Conservation (phyloP, 2,888 invertebrate species). For the Tribolium freemani region DNA sequence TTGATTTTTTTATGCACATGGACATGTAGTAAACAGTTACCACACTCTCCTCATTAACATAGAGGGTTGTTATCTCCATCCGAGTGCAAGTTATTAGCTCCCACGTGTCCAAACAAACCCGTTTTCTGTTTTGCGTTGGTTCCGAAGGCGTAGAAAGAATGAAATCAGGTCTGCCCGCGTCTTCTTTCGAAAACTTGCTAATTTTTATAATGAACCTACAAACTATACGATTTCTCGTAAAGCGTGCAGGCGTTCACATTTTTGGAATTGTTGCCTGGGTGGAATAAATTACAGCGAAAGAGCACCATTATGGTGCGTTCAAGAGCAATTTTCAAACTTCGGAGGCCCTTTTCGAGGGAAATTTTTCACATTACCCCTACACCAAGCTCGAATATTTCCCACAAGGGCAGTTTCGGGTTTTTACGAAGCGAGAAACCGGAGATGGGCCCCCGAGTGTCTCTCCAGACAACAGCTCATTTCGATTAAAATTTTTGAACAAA, state of each 20-base stretch:
- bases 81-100: constrained; percentile 39
- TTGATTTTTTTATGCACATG: constrained; percentile 11
- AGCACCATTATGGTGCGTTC: constrained; percentile 28
- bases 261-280: constrained; percentile 47
- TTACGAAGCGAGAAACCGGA: no score
- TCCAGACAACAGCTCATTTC: constrained; percentile 1
- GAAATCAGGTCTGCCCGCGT: constrained; percentile 49
- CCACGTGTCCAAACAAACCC: constrained; percentile 44
- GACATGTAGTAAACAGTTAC: constrained; percentile 36
- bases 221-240: constrained; percentile 48
- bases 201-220: constrained; percentile 49
- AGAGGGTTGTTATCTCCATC: constrained; percentile 37
- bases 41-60: constrained; percentile 31
- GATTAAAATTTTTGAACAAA: constrained; percentile 53
- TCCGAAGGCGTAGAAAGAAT: constrained; percentile 46
- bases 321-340: not conserved
- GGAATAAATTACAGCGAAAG: constrained; percentile 36
- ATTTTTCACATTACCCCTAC: not conserved
- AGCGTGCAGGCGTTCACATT: constrained; percentile 46
- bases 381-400: not conserved
- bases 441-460: not conserved
- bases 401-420: no score
- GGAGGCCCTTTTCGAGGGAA: not conserved
- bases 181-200: constrained; percentile 48
- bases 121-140: constrained; percentile 46